Base-by-base conservation (phyloP, 2,113 vertebrate species). In the Acrocephalus arundinaceus region DNA sequence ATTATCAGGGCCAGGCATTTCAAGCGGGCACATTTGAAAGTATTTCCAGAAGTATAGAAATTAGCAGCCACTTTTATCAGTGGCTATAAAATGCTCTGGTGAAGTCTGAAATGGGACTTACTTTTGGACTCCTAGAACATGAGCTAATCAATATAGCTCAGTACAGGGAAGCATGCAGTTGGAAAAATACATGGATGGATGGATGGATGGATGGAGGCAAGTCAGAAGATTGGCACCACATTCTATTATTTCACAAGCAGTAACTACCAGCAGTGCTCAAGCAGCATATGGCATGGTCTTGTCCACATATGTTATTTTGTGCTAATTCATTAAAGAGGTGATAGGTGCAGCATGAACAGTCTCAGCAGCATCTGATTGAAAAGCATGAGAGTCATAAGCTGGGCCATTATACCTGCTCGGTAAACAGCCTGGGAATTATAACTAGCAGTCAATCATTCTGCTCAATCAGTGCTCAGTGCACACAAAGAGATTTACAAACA, bases 401-500 rank as follows among this genome's bases (percentile, higher is more conserved):
- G 70, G 54, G 15, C 46, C 63, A 85, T 78, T 75, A 65, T 41
- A 93, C 67, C 91, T 97, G 89, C 73, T 92, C 72, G 66, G 72
- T 65, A 94, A 96, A 93, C 1, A 3, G 55, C 67, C 13, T 0
- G 5, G 77, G 94, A 97, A 91, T 88, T 76, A 78, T 61, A 95
- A 83, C 65, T 72, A 93, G 75, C 13, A 33, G 52, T 66, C 61
- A 9, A 80, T 94, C 57, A 65, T 94, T 88, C 85, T 92, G 77
- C 82, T 95, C 62, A 78, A 89, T 92, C 93, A 75, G 73, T 83
- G 85, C 48, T 93, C 80, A 91, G 71, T 54, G 68, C 94, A 65
- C 15, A 28, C 81, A 95, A 94, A 93, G 62, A 91, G 66, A 96
- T 91, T 93, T 97, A 96, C 59, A 94, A 96, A 94, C 55, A 90